A percentile compares a stretch with the other conserved stretches of the same genome.
These are phyloP conservation scores for Triops cancriformis DNA, from an alignment of 1,140 invertebrate species.

Conservation along the genomic window DNA sequence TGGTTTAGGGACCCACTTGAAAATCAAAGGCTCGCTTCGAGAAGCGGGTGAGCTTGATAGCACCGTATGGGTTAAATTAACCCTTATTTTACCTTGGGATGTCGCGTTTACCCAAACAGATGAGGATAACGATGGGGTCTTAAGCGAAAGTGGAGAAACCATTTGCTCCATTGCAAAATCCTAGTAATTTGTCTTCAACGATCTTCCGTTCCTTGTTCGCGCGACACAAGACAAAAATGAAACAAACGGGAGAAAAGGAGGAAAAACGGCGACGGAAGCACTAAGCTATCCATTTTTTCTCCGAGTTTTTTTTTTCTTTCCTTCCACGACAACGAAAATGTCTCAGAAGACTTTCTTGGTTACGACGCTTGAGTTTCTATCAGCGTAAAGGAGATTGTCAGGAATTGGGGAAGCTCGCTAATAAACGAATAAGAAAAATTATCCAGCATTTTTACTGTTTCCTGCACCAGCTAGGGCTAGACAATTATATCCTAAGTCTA, in stretches of 20 bases:
- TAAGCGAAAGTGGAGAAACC: neutral
- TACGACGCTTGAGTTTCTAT: neutral
- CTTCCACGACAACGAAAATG: neutral
- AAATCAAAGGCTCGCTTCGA: no score
- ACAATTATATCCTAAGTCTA: neutral
- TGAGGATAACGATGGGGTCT: neutral
- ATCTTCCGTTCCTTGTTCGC: neutral
- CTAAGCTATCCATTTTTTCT: neutral
- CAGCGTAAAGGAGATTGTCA: slow-evolving; percentile 4
- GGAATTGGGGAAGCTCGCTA: neutral
- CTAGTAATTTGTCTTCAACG: neutral
- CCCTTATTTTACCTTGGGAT: no score
- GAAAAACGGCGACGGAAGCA: neutral
- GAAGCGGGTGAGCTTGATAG: no score
- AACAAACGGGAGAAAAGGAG: neutral
- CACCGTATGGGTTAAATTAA: no score
- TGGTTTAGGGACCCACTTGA: no score
- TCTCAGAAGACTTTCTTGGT: neutral
- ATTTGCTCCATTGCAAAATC: neutral
- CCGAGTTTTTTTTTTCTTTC: neutral
- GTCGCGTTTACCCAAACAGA: neutral
- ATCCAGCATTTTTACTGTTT: neutral
- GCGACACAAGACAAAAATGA: neutral
- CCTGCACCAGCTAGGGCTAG: neutral
- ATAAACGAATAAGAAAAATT: neutral